Evolutionary conservation across 1,140 invertebrate genomes (phyloP), one percentile per base, ranked within the genome.

Genomic region (Nylanderia fulva): DNA sequence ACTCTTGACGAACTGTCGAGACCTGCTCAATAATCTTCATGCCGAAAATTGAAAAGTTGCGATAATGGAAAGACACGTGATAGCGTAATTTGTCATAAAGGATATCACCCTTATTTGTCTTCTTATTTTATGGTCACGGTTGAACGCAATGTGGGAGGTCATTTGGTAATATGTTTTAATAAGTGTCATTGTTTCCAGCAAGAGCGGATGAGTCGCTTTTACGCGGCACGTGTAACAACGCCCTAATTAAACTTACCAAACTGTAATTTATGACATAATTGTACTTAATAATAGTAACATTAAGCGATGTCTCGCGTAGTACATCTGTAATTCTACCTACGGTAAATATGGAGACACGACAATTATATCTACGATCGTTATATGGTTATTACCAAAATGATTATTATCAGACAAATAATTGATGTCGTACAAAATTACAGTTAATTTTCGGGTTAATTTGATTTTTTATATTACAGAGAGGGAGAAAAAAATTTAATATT

Each of bases 141-240:
- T 29, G 58, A 52, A 42, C 68, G 52, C 66, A 58, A 61, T 58
- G 56, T 56, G 42, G 56, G 29, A 21, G 39, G 33, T 66, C 66
- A 75, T 11, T 69, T 79, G 85, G 33, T 90, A 91, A 91, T 90
- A 56, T 79, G 91, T 91, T 91, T 91, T 89, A 85, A 84, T 84
- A 60, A 85, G 86, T 86, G 60, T 90, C 87, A 89, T 91, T 87
- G 79, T 87, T 87, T 64, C 29, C 27, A 75, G 36, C 24, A 45
- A 68, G 76, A 83, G 72, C 58, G 29, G 39, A 54, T n/a, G 58
- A 58, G 24, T 48, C 68, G 76, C 24, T 21, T 60, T 18, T 9
- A 11, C 24, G 15, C n/a, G 33, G 11, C 68, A 27, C 58, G 69
- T 58, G 42, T 36, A 42, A 33, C n/a, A 68, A 56, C 54, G 75